A percentile compares a stretch with the other conserved stretches of the same genome.
Evolutionary conservation across 2,113 vertebrate species (phyloP).

Genomic region (Hemibagrus wyckioides): DNA sequence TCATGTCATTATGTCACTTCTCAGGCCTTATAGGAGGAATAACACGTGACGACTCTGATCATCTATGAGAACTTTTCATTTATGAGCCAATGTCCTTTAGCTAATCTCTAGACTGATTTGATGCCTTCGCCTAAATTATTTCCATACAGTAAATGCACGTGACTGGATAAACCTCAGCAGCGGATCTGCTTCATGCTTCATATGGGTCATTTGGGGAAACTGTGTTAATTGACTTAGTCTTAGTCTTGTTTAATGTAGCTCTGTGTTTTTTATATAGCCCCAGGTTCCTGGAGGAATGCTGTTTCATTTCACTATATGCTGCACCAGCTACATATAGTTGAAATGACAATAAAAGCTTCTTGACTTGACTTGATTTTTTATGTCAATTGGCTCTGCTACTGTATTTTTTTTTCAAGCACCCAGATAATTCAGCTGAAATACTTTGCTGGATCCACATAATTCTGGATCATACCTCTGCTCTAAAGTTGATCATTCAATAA

Average conservation of each 20-base stretch:
- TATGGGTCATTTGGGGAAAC: too few species aligned
- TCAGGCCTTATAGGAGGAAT: neutral
- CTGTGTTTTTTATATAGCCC: too few species aligned
- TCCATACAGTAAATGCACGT: neutral
- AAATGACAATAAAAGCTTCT: too few species aligned
- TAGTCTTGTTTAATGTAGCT: too few species aligned
- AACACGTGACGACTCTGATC: neutral
- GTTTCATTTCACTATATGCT: too few species aligned
- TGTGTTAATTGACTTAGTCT: too few species aligned
- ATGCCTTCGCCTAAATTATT: neutral
- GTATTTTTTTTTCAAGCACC: neutral
- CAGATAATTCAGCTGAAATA: neutral
- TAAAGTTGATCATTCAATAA: neutral
- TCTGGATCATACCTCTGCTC: neutral
- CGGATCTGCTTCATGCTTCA: neutral
- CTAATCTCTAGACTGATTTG: neutral
- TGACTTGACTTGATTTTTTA: neutral
- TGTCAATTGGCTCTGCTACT: neutral
- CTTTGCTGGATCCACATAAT: neutral
- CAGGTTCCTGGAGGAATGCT: too few species aligned
- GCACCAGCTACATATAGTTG: too few species aligned
- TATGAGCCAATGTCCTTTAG: neutral
- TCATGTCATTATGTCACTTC: neutral
- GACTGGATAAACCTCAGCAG: neutral
- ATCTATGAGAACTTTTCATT: neutral